Evolutionary conservation across 2,888 invertebrate species (phyloP).

Genomic region (Neoscelio sp.): DNA sequence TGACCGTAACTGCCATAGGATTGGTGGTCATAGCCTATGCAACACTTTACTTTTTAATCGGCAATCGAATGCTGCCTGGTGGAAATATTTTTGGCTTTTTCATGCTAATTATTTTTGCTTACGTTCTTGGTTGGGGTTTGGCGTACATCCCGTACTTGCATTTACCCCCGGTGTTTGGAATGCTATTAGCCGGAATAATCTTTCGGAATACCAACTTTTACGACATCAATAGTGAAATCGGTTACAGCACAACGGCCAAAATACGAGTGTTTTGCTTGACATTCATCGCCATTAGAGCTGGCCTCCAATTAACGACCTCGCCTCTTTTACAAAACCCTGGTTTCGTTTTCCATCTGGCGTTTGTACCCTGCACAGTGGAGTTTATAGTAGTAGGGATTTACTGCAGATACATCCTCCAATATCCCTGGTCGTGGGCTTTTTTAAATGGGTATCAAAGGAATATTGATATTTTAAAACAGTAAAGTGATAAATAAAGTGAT

Average conservation of each 20-base stretch:
- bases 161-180: slow-evolving; percentile 86
- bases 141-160: slow-evolving; percentile 76
- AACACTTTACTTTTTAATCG: slow-evolving; percentile 74
- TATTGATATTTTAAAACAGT: neutral
- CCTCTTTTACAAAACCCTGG: slow-evolving; percentile 73
- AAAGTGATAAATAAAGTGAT: too few species aligned
- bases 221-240: slow-evolving; percentile 75
- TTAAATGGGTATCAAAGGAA: slow-evolving; percentile 75
- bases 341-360: slow-evolving; percentile 74
- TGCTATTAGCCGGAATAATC: slow-evolving; percentile 86
- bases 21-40: slow-evolving; percentile 71
- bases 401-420: slow-evolving; percentile 73
- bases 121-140: slow-evolving; percentile 76
- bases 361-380: slow-evolving; percentile 78
- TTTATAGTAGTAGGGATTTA: slow-evolving; percentile 70
- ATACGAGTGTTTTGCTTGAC: slow-evolving; percentile 78
- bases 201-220: slow-evolving; percentile 70
- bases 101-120: slow-evolving; percentile 72
- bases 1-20: slow-evolving; percentile 64
- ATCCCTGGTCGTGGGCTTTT: slow-evolving; percentile 79
- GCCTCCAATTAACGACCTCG: slow-evolving; percentile 78
- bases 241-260: slow-evolving; percentile 69
- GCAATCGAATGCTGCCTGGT: slow-evolving; percentile 74
- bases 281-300: slow-evolving; percentile 78
- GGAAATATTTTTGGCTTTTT: slow-evolving; percentile 75